These are phyloP conservation scores for Netelia fuscicornis DNA, from an alignment of 2,888 invertebrate genomes.

Conservation along the genomic window DNA sequence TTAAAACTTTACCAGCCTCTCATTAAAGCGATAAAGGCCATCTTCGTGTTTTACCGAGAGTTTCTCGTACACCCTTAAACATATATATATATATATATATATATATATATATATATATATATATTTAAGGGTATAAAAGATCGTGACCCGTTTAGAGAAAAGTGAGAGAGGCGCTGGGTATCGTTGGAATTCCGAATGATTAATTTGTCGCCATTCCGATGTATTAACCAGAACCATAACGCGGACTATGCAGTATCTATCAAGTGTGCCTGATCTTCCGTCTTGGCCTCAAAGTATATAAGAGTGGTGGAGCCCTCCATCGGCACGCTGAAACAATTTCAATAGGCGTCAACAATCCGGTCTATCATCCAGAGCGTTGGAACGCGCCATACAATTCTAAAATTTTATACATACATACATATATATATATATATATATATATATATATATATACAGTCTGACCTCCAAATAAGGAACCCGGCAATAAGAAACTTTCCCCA, in stretches of 20 bases:
- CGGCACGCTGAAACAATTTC: constrained; percentile 57
- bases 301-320: constrained; percentile 1
- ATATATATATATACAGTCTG: too few relatives aligned
- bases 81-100: too few relatives aligned
- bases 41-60: too few relatives aligned
- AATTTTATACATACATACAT: neutral
- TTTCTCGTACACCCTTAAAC: too few relatives aligned
- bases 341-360: constrained; percentile 64
- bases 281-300: constrained; percentile 13
- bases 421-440: too few relatives aligned
- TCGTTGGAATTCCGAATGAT: constrained; percentile 72
- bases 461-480: too few relatives aligned
- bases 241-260: constrained; percentile 4
- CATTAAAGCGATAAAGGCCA: constrained; percentile 1
- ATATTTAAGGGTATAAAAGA: constrained; percentile 25
- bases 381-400: constrained; percentile 31
- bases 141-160: constrained; percentile 61
- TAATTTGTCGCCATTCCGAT: constrained; percentile 77
- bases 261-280: constrained; percentile 26
- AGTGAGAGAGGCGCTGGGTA: constrained; percentile 38
- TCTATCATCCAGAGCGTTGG: constrained; percentile 56
- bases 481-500: too few relatives aligned
- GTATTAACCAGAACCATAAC: constrained; percentile 64
- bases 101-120: neutral
- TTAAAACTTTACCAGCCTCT: neutral